phyloP scores from a whole-genome alignment of 2,888 invertebrate species.

The Torymus texanus region DNA sequence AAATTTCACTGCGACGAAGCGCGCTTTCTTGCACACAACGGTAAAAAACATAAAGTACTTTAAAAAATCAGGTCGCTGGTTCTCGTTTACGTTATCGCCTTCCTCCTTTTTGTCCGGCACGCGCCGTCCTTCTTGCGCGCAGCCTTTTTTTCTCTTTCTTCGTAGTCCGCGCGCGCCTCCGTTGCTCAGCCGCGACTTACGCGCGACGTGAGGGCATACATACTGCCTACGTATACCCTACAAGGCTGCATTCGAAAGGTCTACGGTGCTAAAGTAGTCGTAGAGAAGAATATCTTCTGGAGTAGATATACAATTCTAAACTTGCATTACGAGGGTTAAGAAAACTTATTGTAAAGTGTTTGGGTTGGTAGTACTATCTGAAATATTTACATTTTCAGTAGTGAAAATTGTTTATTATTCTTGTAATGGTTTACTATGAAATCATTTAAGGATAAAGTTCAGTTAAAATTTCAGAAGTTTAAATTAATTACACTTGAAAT shows the following conservation, averaged over 20 bases:
- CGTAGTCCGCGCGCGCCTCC: not conserved
- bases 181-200: conserved; percentile 27
- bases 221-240: not conserved
- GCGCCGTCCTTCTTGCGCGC: not conserved
- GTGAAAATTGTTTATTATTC: too few species aligned
- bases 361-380: too few species aligned
- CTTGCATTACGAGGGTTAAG: too few species aligned
- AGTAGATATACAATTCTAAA: too few species aligned
- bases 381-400: too few species aligned
- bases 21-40: conserved; percentile 1
- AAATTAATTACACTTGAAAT: too few species aligned
- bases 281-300: not conserved
- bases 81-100: conserved; percentile 54
- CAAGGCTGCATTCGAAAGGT: not conserved
- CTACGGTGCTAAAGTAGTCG: not conserved
- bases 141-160: conserved; percentile 9
- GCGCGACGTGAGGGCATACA: not conserved
- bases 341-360: too few species aligned
- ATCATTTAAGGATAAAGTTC: too few species aligned
- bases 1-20: conserved; percentile 46
- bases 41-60: conserved; percentile 30
- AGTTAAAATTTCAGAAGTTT: too few species aligned
- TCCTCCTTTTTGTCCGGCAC: not conserved
- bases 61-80: conserved; percentile 48
- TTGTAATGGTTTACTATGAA: too few species aligned